These are phyloP conservation scores for Macrochelys suwanniensis DNA, from an alignment of 2,797 vertebrate genomes.

Conservation along the genomic window DNA sequence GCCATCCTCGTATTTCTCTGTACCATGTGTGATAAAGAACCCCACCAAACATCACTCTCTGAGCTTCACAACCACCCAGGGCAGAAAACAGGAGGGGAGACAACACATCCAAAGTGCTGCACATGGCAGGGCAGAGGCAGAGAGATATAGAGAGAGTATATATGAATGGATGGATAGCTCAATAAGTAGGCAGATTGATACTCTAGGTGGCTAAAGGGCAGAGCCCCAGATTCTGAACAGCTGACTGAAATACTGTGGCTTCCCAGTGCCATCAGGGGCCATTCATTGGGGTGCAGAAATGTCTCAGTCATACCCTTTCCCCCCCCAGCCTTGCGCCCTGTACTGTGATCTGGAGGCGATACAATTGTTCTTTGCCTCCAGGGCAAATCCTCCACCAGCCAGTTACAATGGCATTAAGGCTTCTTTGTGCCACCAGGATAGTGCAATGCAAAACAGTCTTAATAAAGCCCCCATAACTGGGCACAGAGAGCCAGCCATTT, in stretches of 20 bases:
- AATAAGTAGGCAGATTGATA: background rate
- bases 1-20: constrained; percentile 81
- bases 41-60: constrained; percentile 66
- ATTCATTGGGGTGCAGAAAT: rapidly evolving
- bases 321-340: background rate
- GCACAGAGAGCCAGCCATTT: background rate
- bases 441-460: background rate
- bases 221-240: background rate
- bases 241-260: background rate
- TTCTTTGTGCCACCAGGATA: background rate
- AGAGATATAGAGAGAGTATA: constrained; percentile 39
- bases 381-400: background rate
- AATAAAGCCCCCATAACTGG: background rate
- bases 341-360: background rate
- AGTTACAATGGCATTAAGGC: rapidly evolving
- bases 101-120: constrained; percentile 39
- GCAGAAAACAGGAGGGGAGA: constrained; percentile 64
- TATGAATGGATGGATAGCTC: background rate
- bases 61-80: constrained; percentile 65
- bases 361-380: rapidly evolving
- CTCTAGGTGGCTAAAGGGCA: background rate
- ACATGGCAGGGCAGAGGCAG: constrained; percentile 42
- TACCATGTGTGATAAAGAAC: constrained; percentile 72
- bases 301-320: background rate
- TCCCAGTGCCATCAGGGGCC: background rate